phyloP scores from a whole-genome alignment of 2,888 invertebrate genomes.

The Drosophila pseudotakahashii region DNA sequence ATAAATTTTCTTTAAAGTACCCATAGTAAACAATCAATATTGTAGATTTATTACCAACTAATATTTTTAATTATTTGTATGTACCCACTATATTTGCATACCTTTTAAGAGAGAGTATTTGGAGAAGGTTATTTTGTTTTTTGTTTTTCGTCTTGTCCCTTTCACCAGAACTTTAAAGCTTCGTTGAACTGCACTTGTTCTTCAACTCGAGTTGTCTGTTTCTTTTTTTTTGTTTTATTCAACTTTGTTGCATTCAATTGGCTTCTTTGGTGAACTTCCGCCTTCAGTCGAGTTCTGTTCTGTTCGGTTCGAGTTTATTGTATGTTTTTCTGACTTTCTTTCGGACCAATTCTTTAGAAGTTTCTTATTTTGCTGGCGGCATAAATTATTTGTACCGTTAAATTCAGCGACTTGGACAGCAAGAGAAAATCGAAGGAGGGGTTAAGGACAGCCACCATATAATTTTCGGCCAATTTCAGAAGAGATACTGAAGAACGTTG shows the following conservation, averaged over 20 bases:
- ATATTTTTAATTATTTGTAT: too few relatives aligned
- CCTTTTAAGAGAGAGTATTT: background rate
- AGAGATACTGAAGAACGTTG: background rate
- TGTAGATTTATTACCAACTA: too few relatives aligned
- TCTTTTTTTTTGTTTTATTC: constrained; percentile 16
- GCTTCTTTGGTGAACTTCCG: constrained; percentile 75
- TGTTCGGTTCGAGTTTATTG: constrained; percentile 28
- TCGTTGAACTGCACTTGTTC: constrained; percentile 47
- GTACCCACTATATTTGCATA: background rate
- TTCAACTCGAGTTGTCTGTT: constrained; percentile 22
- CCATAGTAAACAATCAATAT: too few relatives aligned
- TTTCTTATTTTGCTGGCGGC: constrained; percentile 53
- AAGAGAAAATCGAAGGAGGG: background rate
- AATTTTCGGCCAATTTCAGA: constrained; percentile 63
- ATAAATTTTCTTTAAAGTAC: too few relatives aligned
- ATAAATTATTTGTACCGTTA: constrained; percentile 75
- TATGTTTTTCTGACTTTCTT: constrained; percentile 48
- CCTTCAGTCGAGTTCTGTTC: constrained; percentile 43
- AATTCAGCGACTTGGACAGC: constrained; percentile 1
- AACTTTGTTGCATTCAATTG: constrained; percentile 70
- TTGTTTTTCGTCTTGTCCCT: constrained; percentile 30
- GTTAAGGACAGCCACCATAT: constrained; percentile 43
- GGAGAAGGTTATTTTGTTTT: background rate
- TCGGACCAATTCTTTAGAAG: constrained; percentile 57
- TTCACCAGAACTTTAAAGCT: constrained; percentile 53